Evolutionary conservation across 2,797 vertebrate species (phyloP).

Genomic region (Octomys mimax): DNA sequence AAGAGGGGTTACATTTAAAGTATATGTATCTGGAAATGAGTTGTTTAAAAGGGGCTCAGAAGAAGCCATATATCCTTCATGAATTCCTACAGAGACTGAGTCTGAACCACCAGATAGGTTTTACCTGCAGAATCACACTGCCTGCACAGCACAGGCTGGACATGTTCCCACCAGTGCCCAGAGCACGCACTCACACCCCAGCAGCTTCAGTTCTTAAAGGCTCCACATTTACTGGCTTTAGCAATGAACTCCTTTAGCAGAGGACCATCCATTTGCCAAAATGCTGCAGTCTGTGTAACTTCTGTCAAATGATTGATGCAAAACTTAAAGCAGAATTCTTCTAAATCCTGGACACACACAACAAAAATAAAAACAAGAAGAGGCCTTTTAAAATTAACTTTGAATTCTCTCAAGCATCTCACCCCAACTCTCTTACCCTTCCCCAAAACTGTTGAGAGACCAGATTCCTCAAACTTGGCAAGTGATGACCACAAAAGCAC

Average conservation of each 20-base stretch:
- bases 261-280: slow-evolving; percentile 98
- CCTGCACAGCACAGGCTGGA: neutral
- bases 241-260: slow-evolving; percentile 98
- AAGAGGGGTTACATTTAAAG: slow-evolving; percentile 53
- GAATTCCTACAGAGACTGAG: neutral
- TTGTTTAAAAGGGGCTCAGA: slow-evolving; percentile 49
- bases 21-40: slow-evolving; percentile 32
- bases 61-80: slow-evolving; percentile 31
- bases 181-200: slow-evolving; percentile 22
- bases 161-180: slow-evolving; percentile 52
- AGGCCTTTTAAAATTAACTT: slow-evolving; percentile 74
- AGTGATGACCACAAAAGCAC: slow-evolving; percentile 1
- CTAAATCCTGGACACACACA: slow-evolving; percentile 93
- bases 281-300: slow-evolving; percentile 97
- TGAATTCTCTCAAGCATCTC: slow-evolving; percentile 53
- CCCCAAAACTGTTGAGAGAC: slow-evolving; percentile 30
- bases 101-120: neutral
- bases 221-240: slow-evolving; percentile 98
- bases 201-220: slow-evolving; percentile 96
- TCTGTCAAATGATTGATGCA: slow-evolving; percentile 98
- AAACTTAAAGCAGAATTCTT: slow-evolving; percentile 99
- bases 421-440: slow-evolving; percentile 52
- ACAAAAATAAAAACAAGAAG: slow-evolving; percentile 79
- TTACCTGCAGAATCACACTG: slow-evolving; percentile 52
- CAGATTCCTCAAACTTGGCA: slow-evolving; percentile 19